Evolutionary conservation across 2,888 invertebrate species (phyloP), one percentile per base, ranked within the genome.

Genomic region (Dysmachus trigonus): DNA sequence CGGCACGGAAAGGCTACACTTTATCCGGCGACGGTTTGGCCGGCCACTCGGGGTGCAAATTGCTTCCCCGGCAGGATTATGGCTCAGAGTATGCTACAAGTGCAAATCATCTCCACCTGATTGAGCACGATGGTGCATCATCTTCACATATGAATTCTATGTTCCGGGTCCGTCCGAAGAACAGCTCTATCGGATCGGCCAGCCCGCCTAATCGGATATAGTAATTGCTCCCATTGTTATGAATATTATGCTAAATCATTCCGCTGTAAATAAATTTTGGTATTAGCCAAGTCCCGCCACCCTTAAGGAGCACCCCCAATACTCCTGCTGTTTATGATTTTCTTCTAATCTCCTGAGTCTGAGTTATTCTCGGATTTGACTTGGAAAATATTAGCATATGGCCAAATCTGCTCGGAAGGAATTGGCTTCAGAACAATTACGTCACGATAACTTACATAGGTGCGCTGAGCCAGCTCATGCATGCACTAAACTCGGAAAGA

Each of bases 141-240:
- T 72, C 38, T 22, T 41, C 71, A 22, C 73, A 47, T 73, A 84
- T 73, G 73, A 41, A 47, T 72, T 10, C 6, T 13, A 27, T 30
- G 41, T 35, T 22, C 41, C 27, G 79, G 1, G 41, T 79, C 41
- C 73, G 22, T 31, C 30, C 18, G 31, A 27, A n/a, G 83, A 83
- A 13, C 22, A 83, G 77, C 38, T 76, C 38, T 38, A 18, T 76
- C 38, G 22, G 38, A 41, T 38, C 7, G 38, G 10, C 47, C 71
- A 84, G 22, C 15, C 79, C 73, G 73, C 53, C 73, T 87, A 87
- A 87, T 87, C 87, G 87, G 87, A 86, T 86, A 77, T n/a, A 73
- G 86, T 87, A 87, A 87, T 87, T 87, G 86, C 86, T 77, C 33
- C 81, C 85, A 87, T 87, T 87, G 87, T 87, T 73, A 86, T 84